Base-by-base conservation (phyloP, 1,140 invertebrate genomes). In the Cheumatopsyche charites region DNA sequence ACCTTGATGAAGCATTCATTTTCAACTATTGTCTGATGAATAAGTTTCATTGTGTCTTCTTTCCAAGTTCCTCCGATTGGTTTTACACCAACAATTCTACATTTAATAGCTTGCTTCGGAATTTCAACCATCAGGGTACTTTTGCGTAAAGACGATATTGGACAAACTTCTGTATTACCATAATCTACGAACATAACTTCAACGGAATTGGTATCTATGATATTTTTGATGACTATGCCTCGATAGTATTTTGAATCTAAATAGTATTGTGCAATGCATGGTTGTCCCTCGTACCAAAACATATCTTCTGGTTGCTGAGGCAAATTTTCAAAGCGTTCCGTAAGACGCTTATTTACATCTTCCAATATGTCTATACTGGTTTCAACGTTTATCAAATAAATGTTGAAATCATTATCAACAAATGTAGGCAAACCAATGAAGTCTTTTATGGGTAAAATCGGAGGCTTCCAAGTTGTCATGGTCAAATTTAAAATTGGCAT, bases 181-280 rank as follows among this genome's bases (percentile, higher is more conserved):
- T 86, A 91, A 77, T 91, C 90, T 0, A 91, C 79, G 75, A 87
- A 90, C 67, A 83, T 78, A 0, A 90, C 84, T 3, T 81, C 74
- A 67, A 87, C 81, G 12, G 78, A 78, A 2, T 80, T 78, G 11
- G 78, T 66, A 0, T 80, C 73, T 19, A 80, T 78, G 6, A 83
- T 80, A 55, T 82, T 78, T 17, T n/a, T n/a, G n/a, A 82, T 29
- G 7, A 91, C 83, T 63, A 80, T 76, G 19, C 87, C 88, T 67
- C 90, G 83, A 76, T 90, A 90, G 82, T 89, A 90, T 11, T 81
- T 80, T 1, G 86, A 81, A 77, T 92, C 87, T 4, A 83, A 13
- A 74, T 86, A 85, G 79, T 86, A 92, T 58, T 83, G 81, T 0
- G 86, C 89, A 13, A 90, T 80, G 73, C 90, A 91, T 0, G 88